Evolutionary conservation across 2,113 vertebrate genomes (phyloP).

Genomic region (Poicephalus meyeri): DNA sequence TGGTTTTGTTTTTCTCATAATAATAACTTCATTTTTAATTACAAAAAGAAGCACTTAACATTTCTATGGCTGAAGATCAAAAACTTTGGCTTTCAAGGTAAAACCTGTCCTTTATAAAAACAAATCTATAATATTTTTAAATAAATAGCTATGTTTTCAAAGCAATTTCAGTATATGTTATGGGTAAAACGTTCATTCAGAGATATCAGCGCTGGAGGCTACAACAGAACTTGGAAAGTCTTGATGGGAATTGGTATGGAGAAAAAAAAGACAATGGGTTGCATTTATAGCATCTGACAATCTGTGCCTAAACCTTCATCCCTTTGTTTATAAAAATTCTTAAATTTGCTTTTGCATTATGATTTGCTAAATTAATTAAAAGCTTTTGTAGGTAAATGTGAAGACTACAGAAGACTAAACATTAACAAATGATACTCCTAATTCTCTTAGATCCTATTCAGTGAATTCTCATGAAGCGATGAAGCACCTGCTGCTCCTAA

Average conservation of each 20-base stretch:
- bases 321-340: not conserved
- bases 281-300: not conserved
- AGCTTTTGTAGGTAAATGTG: not conserved
- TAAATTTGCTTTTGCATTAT: not conserved
- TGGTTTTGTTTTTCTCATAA: not conserved
- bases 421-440: not conserved
- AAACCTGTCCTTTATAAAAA: not conserved
- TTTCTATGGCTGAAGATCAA: not conserved
- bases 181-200: not conserved
- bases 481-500: not conserved
- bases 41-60: not conserved
- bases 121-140: not conserved
- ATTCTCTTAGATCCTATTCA: not conserved
- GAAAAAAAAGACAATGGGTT: not conserved
- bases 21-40: not conserved
- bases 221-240: not conserved
- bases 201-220: not conserved
- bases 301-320: not conserved
- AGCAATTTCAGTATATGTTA: not conserved
- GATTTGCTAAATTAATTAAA: not conserved
- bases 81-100: not conserved
- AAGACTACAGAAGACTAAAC: not conserved
- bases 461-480: not conserved
- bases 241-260: accelerated
- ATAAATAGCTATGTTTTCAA: not conserved